A percentile compares a stretch with the other conserved stretches of the same genome.
These are phyloP conservation scores for Eulacestoma nigropectus DNA, from an alignment of 2,113 vertebrate genomes.

Conservation along the genomic window DNA sequence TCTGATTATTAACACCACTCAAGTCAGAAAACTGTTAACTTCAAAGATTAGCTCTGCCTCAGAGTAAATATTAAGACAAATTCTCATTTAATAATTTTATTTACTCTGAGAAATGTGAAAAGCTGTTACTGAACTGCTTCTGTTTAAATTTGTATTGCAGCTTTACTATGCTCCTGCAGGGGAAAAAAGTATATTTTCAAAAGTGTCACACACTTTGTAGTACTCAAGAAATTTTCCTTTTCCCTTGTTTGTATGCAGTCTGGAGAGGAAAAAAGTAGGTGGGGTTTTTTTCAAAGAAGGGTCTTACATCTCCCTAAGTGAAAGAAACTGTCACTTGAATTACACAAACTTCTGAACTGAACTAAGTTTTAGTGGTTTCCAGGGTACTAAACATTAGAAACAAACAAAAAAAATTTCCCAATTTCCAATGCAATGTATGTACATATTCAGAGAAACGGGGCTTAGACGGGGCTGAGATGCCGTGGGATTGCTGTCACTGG, in stretches of 20 bases:
- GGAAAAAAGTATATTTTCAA: background rate
- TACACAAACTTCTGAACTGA: background rate
- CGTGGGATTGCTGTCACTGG: background rate
- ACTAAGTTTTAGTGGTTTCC: background rate
- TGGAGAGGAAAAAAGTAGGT: background rate
- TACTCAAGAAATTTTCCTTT: background rate
- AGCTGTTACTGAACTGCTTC: background rate
- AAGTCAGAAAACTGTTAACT: background rate
- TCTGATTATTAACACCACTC: background rate
- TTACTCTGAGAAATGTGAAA: background rate
- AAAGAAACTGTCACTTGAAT: background rate
- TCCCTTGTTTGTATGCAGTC: background rate
- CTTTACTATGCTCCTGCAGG: background rate
- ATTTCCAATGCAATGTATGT: background rate
- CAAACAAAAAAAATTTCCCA: background rate
- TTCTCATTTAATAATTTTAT: slow-evolving; percentile 7
- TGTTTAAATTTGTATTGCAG: background rate
- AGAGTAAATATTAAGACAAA: slow-evolving; percentile 11
- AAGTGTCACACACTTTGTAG: background rate
- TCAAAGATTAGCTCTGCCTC: background rate
- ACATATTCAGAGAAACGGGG: background rate
- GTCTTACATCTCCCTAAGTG: background rate
- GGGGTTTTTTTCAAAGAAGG: background rate
- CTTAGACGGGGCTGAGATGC: background rate
- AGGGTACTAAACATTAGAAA: background rate